Evolutionary conservation across 1,140 invertebrate species (phyloP).

Genomic region (Aphis craccivora): DNA sequence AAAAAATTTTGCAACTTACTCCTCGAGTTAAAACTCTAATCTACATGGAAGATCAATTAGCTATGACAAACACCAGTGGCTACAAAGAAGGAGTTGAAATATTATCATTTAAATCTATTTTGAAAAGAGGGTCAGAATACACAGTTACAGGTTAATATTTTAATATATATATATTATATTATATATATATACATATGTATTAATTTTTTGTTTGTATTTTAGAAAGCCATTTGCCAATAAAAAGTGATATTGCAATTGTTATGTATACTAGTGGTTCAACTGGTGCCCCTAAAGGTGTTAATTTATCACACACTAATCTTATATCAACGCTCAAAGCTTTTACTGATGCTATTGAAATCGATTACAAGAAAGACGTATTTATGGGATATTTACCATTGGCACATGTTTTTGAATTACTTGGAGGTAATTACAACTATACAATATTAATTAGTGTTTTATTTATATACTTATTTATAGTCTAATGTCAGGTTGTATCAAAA

Average conservation of each 20-base stretch:
- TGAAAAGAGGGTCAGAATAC: constrained; percentile 63
- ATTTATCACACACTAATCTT: constrained; percentile 90
- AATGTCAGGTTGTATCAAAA: too few species aligned
- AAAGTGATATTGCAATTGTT: constrained; percentile 86
- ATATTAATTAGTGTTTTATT: too few species aligned
- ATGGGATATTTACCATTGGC: constrained; percentile 96
- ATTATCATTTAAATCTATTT: constrained; percentile 70
- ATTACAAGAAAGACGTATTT: constrained; percentile 78
- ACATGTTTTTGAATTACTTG: constrained; percentile 94
- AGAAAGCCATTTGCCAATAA: constrained; percentile 69
- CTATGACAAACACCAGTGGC: constrained; percentile 72
- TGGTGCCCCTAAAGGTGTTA: constrained; percentile 86
- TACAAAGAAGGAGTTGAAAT: constrained; percentile 75
- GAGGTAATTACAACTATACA: constrained; percentile 66
- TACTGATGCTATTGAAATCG: constrained; percentile 77
- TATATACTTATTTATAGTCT: too few species aligned
- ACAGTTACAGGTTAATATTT: not conserved
- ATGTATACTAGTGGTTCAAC: constrained; percentile 98
- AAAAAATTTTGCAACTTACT: constrained; percentile 74
- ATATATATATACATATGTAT: not conserved
- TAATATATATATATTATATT: not conserved
- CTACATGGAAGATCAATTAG: constrained; percentile 88
- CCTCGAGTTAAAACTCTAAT: constrained; percentile 80
- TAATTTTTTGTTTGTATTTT: not conserved
- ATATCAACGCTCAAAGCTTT: constrained; percentile 88